Evolutionary conservation across 2,888 invertebrate genomes (phyloP).

Genomic region (Scaptomyza polygonia): DNA sequence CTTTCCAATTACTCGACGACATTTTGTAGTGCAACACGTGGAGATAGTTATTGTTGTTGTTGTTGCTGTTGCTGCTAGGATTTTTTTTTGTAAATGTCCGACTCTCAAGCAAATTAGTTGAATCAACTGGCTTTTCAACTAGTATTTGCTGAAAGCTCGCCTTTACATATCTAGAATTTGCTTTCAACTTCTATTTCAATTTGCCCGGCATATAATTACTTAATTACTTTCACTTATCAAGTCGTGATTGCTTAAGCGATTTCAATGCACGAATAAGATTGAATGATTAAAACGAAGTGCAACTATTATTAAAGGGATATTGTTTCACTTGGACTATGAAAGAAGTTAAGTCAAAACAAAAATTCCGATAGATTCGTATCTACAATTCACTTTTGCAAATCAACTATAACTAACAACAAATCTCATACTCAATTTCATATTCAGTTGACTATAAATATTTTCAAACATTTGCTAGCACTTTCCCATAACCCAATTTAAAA

Average conservation of each 20-base stretch:
- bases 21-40: slow-evolving; percentile 58
- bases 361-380: too few species aligned
- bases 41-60: slow-evolving; percentile 16
- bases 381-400: background rate
- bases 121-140: slow-evolving; percentile 47
- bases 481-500: slow-evolving; percentile 31
- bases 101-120: slow-evolving; percentile 61
- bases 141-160: slow-evolving; percentile 36
- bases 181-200: slow-evolving; percentile 5
- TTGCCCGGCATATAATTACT: slow-evolving; percentile 19
- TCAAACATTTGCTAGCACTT: slow-evolving; percentile 8
- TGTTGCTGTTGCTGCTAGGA: slow-evolving; percentile 13
- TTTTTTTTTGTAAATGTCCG: slow-evolving; percentile 35
- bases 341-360: too few species aligned
- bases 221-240: slow-evolving; percentile 17
- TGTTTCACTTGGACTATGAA: too few species aligned
- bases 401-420: background rate
- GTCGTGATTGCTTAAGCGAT: background rate
- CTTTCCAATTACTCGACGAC: slow-evolving; percentile 48
- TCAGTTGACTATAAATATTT: slow-evolving; percentile 3
- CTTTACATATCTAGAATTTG: slow-evolving; percentile 7
- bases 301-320: too few species aligned
- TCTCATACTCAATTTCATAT: background rate
- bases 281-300: too few species aligned
- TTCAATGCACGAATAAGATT: background rate